Evolutionary conservation across 2,888 invertebrate genomes (phyloP).

Genomic region (Melanotus villosus): DNA sequence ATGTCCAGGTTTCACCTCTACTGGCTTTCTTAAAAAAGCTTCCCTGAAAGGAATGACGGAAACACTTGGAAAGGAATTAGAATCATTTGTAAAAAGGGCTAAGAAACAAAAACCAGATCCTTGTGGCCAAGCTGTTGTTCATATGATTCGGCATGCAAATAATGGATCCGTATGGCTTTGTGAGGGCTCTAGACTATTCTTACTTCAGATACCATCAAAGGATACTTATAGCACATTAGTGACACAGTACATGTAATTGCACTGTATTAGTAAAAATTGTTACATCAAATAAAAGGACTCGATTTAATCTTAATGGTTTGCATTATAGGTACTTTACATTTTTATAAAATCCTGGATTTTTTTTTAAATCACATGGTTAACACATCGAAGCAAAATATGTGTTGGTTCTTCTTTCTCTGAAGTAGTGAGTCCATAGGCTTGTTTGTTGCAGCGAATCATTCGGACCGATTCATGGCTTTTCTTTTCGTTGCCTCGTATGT

Average conservation of each 20-base stretch:
- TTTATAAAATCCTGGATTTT: no score
- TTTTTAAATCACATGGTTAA: no score
- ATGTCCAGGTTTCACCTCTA: slow-evolving; percentile 65
- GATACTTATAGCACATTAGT: slow-evolving; percentile 50
- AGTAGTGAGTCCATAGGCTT: no score
- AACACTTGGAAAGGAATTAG: slow-evolving; percentile 53
- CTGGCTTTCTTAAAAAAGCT: slow-evolving; percentile 59
- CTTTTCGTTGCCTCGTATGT: no score
- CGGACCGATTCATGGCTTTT: no score
- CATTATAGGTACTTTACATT: no score
- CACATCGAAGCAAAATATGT: no score
- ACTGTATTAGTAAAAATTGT: slow-evolving; percentile 28
- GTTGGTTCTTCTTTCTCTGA: no score
- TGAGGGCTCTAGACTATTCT: slow-evolving; percentile 61
- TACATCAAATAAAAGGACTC: no score
- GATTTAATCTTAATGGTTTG: neutral
- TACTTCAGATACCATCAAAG: slow-evolving; percentile 55
- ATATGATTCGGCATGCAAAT: slow-evolving; percentile 59
- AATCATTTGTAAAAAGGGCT: slow-evolving; percentile 48
- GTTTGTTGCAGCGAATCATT: no score
- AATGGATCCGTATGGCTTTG: slow-evolving; percentile 64
- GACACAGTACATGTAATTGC: slow-evolving; percentile 54
- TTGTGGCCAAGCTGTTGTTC: slow-evolving; percentile 60
- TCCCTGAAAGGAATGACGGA: slow-evolving; percentile 55
- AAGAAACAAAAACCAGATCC: slow-evolving; percentile 59